Evolutionary conservation across 2,113 vertebrate species (phyloP), one percentile per base, ranked within the genome.

Genomic region (Beaufortia kweichowensis): DNA sequence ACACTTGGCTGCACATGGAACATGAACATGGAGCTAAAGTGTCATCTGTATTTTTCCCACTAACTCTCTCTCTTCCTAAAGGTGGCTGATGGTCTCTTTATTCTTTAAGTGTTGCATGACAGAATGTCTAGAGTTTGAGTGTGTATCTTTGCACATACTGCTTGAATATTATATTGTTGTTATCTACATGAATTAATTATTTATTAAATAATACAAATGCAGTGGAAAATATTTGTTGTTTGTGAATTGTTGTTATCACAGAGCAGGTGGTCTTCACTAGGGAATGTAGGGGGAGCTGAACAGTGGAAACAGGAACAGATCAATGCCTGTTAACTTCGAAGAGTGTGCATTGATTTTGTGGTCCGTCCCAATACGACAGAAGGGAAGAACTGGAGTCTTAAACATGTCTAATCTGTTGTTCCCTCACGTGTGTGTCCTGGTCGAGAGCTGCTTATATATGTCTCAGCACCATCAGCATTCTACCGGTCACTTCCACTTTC

Each of bases 1-100:
- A 77, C 77, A 75, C 75, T 82, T 77, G 60, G 76, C 68, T 79
- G 73, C 73, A 67, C 79, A 60, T 77, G 23, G 81, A 41, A 76
- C 67, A 48, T 50, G 77, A 65, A 81, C 77, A 77, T 68, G 70
- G 33, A 69, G 80, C 50, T 75, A 24, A 79, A 74, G 72, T 76
- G 31, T n/a, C n/a, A n/a, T 72, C 77, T 76, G 61, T 68, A 68
- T 65, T 75, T 69, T 70, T 3, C 56, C 50, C 29, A 71, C 59
- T 26, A 61, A 19, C 57, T 73, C 35, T 74, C 26, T 23, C 46
- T 61, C 73, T 62, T 62, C 66, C 57, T 76, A 56, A 81, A 31
- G 31, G 57, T 75, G 81, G 65, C 77, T 48, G 12, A 64, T 72
- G 59, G 66, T 76, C 11, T 41, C 39, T 78, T 57, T 78, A 31